Evolutionary conservation across 2,113 vertebrate species (phyloP).

Genomic region (Probosciger aterrimus): DNA sequence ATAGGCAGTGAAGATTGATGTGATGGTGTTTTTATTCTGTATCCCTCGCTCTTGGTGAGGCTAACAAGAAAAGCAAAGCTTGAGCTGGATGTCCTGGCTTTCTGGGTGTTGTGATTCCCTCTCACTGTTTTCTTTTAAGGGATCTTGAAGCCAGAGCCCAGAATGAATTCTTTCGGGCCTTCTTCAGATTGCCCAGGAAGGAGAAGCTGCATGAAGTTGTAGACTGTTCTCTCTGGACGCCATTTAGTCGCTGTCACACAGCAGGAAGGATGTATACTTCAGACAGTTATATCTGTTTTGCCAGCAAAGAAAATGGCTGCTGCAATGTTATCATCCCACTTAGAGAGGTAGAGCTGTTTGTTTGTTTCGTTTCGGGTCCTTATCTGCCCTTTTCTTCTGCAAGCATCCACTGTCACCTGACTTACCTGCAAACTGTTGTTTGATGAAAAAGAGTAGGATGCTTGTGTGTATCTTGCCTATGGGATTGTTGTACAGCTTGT

Average conservation of each 20-base stretch:
- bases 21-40: background rate
- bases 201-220: slow-evolving; percentile 83
- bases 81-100: background rate
- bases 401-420: background rate
- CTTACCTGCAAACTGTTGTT: background rate
- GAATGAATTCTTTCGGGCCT: slow-evolving; percentile 89
- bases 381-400: background rate
- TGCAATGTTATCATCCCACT: slow-evolving; percentile 89
- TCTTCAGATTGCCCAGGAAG: slow-evolving; percentile 86
- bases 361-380: background rate
- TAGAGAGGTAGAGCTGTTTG: slow-evolving; percentile 79
- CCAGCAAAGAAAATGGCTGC: slow-evolving; percentile 86
- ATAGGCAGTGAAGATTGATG: background rate
- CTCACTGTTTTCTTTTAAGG: slow-evolving; percentile 66
- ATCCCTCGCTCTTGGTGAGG: background rate
- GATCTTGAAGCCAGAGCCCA: slow-evolving; percentile 89
- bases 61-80: background rate
- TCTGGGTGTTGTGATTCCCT: background rate
- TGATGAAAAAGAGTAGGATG: background rate
- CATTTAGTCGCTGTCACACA: slow-evolving; percentile 90
- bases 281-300: slow-evolving; percentile 90
- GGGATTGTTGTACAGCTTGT: background rate
- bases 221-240: slow-evolving; percentile 90
- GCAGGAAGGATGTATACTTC: slow-evolving; percentile 87
- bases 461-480: background rate